Evolutionary conservation across 2,797 vertebrate genomes (phyloP).

Genomic region (Acomys russatus): DNA sequence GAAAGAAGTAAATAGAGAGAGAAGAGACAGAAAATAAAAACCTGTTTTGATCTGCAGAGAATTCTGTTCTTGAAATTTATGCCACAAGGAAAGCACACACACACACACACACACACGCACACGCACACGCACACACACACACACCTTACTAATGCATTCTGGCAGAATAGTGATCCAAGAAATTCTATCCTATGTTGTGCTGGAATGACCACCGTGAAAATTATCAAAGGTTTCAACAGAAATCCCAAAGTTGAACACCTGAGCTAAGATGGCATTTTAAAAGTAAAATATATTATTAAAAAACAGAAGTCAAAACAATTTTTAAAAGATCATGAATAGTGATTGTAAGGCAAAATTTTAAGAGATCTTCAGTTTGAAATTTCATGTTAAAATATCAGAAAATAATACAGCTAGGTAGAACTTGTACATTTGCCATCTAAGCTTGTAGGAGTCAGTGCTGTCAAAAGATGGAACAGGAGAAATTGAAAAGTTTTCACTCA

Average conservation of each 20-base stretch:
- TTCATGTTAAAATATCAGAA: not conserved
- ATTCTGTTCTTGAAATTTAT: not conserved
- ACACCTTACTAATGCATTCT: not conserved
- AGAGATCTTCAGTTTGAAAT: no score
- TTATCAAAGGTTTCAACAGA: not conserved
- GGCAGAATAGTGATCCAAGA: not conserved
- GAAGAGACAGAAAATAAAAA: not conserved
- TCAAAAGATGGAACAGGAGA: constrained; percentile 3
- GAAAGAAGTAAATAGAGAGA: not conserved
- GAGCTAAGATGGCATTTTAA: not conserved
- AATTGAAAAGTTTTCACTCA: not conserved
- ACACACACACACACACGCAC: not conserved
- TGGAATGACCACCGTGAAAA: not conserved
- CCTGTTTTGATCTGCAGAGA: not conserved
- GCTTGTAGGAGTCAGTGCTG: not conserved
- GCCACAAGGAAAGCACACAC: not conserved
- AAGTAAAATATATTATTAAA: not conserved
- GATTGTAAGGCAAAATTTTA: not conserved
- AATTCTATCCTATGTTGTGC: accelerated
- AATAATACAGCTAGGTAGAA: not conserved
- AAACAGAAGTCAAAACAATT: not conserved
- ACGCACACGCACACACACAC: not conserved
- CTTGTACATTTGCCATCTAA: not conserved
- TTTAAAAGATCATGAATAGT: not conserved
- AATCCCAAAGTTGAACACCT: not conserved